Evolutionary conservation across 2,797 vertebrate genomes (phyloP).

Genomic region (Antennarius maculatus): DNA sequence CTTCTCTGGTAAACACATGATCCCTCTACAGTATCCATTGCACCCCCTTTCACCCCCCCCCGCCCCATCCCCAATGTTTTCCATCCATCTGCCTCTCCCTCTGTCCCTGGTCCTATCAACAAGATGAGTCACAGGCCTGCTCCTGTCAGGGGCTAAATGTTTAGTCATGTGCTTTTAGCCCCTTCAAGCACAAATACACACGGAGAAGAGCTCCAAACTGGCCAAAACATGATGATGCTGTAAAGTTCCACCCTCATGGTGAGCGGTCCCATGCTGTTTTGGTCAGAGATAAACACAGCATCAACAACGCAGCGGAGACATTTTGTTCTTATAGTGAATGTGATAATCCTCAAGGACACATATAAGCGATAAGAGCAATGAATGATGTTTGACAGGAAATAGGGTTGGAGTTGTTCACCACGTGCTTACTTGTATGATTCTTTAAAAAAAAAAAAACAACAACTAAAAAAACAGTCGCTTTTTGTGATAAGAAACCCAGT

Average conservation of each 20-base stretch:
- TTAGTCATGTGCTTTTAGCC: conserved; percentile 87
- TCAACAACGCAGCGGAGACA: conserved; percentile 62
- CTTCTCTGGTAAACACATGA: conserved; percentile 69
- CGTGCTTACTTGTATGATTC: no score
- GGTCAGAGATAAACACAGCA: conserved; percentile 68
- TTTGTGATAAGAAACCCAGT: no score
- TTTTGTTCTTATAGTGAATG: conserved; percentile 60
- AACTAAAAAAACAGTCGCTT: no score
- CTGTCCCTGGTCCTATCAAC: conserved; percentile 69
- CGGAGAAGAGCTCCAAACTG: conserved; percentile 38
- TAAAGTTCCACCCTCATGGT: conserved; percentile 73
- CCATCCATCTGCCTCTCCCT: conserved; percentile 67
- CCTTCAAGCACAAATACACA: conserved; percentile 55
- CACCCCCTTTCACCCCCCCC: conserved; percentile 39
- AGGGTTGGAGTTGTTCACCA: conserved; percentile 29
- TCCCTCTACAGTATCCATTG: conserved; percentile 69
- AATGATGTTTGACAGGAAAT: conserved; percentile 32
- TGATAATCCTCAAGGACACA: conserved; percentile 59
- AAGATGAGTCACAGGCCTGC: conserved; percentile 75
- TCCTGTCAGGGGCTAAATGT: conserved; percentile 82
- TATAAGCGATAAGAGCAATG: conserved; percentile 53
- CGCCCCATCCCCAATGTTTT: conserved; percentile 67
- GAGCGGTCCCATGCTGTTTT: conserved; percentile 47
- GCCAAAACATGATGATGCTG: conserved; percentile 64
- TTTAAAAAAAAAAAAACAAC: no score